Evolutionary conservation across 2,888 invertebrate genomes (phyloP).

Genomic region (Phytoseiulus persimilis): DNA sequence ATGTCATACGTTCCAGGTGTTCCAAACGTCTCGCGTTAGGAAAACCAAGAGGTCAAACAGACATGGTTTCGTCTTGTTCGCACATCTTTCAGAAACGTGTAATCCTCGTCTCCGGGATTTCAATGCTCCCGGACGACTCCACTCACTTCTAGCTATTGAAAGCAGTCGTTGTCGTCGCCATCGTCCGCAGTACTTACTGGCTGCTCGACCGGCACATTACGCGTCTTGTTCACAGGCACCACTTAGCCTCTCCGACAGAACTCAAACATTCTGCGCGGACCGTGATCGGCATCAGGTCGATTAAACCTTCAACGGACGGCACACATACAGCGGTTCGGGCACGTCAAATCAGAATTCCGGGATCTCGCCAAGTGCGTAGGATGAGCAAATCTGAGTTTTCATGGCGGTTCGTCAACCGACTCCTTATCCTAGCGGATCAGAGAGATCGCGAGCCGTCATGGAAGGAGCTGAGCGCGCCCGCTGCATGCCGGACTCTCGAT

Average conservation of each 20-base stretch:
- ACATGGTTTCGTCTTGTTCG: no score
- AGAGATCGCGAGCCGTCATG: no score
- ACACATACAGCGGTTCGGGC: no score
- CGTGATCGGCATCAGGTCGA: not conserved
- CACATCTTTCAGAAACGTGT: not conserved
- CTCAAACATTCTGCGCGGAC: not conserved
- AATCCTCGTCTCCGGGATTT: not conserved
- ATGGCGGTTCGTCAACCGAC: no score
- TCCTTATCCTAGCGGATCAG: no score
- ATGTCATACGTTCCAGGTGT: no score
- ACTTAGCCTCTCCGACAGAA: not conserved
- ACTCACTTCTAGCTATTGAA: not conserved
- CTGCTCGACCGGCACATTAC: not conserved
- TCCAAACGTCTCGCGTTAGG: no score
- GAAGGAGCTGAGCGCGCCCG: no score
- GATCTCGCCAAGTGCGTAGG: no score
- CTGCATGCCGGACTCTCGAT: not conserved
- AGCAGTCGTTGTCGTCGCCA: not conserved
- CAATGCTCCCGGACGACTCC: not conserved
- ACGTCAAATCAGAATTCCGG: no score
- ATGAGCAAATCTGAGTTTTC: no score
- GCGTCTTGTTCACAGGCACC: not conserved
- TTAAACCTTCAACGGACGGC: not conserved
- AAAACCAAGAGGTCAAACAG: no score
- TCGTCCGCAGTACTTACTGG: not conserved